Percentiles rank a stretch among this genome's conserved stretches.
These are phyloP conservation scores for Papilio machaon DNA, from an alignment of 1,140 invertebrate species.

Conservation along the genomic window DNA sequence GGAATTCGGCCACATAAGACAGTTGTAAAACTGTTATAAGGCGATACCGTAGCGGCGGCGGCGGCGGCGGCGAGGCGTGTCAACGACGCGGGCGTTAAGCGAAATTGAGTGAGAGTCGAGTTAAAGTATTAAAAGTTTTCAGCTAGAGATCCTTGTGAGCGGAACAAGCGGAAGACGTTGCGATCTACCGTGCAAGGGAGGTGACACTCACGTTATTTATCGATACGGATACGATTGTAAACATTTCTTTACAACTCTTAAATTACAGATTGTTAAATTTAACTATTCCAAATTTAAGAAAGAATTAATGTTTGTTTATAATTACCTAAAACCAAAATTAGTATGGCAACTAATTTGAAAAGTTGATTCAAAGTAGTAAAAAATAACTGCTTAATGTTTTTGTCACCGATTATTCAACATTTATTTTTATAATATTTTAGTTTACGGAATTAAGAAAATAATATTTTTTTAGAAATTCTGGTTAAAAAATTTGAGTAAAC, in stretches of 20 bases:
- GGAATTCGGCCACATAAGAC: conserved; percentile 21
- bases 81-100: conserved; percentile 68
- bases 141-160: conserved; percentile 71
- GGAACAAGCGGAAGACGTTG: conserved; percentile 54
- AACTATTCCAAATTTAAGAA: neutral
- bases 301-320: neutral
- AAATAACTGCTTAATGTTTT: too few species aligned
- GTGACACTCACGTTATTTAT: conserved; percentile 39
- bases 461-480: too few species aligned
- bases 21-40: conserved; percentile 56
- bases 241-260: neutral
- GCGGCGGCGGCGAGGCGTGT: conserved; percentile 58
- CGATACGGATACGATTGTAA: conserved; percentile 40
- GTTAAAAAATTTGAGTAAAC: too few species aligned
- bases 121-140: conserved; percentile 82
- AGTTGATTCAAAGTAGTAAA: too few species aligned
- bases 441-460: neutral
- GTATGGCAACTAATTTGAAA: too few species aligned
- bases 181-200: conserved; percentile 35
- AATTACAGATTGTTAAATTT: neutral
- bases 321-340: too few species aligned
- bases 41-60: conserved; percentile 51
- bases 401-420: too few species aligned
- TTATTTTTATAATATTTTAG: neutral
- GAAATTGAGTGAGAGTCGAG: conserved; percentile 80